phyloP scores from a whole-genome alignment of 1,140 invertebrate species.

The Drosophila oshimai region DNA sequence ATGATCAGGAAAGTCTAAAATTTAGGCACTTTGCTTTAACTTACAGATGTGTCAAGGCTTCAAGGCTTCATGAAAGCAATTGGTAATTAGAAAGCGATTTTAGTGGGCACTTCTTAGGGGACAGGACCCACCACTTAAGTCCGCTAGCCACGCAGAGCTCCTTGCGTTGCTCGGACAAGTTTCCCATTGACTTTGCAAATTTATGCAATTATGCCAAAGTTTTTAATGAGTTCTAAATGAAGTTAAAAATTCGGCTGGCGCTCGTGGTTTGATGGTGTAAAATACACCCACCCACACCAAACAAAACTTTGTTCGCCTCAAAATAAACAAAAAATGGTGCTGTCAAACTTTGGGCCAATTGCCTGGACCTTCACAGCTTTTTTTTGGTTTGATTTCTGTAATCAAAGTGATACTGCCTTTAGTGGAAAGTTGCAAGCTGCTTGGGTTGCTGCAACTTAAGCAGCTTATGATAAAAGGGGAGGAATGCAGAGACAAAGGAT shows the following conservation, averaged over 20 bases:
- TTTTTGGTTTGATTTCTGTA: slow-evolving; percentile 31
- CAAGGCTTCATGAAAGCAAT: too few species aligned
- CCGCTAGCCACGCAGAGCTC: background rate
- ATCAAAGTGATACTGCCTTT: slow-evolving; percentile 19
- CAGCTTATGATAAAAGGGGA: slow-evolving; percentile 10
- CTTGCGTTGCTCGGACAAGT: slow-evolving; percentile 38
- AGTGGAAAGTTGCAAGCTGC: slow-evolving; percentile 6
- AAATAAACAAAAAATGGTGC: slow-evolving; percentile 11
- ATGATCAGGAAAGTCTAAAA: background rate
- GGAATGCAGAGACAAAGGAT: background rate
- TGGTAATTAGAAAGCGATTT: background rate
- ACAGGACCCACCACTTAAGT: background rate
- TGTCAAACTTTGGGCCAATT: slow-evolving; percentile 51
- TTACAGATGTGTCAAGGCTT: background rate
- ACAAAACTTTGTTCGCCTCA: slow-evolving; percentile 53
- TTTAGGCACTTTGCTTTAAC: slow-evolving; percentile 2
- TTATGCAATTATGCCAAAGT: slow-evolving; percentile 80
- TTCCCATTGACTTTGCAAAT: slow-evolving; percentile 78
- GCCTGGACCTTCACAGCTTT: slow-evolving; percentile 6
- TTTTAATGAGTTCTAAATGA: slow-evolving; percentile 80
- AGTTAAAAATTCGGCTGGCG: slow-evolving; percentile 76
- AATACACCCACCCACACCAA: slow-evolving; percentile 49
- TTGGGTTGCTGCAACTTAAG: slow-evolving; percentile 31
- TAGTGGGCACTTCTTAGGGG: background rate
- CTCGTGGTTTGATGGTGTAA: slow-evolving; percentile 65